Conservation (phyloP, 1,140 invertebrate species). For the Hypothenemus hampei region DNA sequence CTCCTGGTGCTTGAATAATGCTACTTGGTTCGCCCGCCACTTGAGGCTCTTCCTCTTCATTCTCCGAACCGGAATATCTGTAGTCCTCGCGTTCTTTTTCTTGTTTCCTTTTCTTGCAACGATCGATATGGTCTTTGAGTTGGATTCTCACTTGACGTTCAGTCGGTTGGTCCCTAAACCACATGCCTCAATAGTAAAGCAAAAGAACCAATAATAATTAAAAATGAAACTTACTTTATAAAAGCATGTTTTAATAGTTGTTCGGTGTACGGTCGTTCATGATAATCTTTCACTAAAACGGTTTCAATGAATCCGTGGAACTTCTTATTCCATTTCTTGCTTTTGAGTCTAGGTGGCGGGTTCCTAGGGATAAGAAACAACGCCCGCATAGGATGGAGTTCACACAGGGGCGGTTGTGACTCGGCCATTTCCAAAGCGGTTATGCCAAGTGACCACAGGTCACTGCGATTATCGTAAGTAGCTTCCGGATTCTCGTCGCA, state of each 20-base stretch:
- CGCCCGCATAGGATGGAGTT: slow-evolving; percentile 98
- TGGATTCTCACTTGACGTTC: slow-evolving; percentile 97
- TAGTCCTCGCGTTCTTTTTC: slow-evolving; percentile 83
- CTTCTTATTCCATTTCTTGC: slow-evolving; percentile 97
- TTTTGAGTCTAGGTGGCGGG: slow-evolving; percentile 79
- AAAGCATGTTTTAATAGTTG: slow-evolving; percentile 96
- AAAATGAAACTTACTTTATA: slow-evolving; percentile 52
- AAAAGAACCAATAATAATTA: not conserved
- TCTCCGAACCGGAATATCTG: slow-evolving; percentile 80
- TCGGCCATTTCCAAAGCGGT: slow-evolving; percentile 99
- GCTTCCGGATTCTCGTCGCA: slow-evolving; percentile 99
- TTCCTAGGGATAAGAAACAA: slow-evolving; percentile 28
- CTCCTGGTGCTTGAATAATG: slow-evolving; percentile 82
- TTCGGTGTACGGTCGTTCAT: slow-evolving; percentile 96
- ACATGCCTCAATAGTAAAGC: not conserved
- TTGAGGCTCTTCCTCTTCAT: slow-evolving; percentile 81
- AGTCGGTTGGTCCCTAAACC: slow-evolving; percentile 84
- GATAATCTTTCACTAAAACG: slow-evolving; percentile 95
- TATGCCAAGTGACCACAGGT: slow-evolving; percentile 97
- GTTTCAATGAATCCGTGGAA: slow-evolving; percentile 88
- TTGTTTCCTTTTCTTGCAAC: slow-evolving; percentile 91
- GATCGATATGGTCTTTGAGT: slow-evolving; percentile 98
- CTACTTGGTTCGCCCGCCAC: slow-evolving; percentile 83
- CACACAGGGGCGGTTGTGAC: slow-evolving; percentile 96
- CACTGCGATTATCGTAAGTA: slow-evolving; percentile 98